Conservation (phyloP, 2,888 invertebrate species). For the Malthinus flaveolus region DNA sequence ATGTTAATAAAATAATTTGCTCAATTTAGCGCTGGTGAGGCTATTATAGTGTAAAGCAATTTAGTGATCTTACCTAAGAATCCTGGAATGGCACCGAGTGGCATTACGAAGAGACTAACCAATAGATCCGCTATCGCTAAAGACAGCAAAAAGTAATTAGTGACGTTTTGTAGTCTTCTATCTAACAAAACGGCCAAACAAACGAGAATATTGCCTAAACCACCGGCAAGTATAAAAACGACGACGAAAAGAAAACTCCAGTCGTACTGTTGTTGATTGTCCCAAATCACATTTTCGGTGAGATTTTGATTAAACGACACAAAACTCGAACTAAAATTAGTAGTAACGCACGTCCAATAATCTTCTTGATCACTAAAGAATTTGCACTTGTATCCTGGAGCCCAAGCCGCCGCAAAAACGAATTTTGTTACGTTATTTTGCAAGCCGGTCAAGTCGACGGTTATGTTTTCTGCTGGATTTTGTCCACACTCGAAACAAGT, state of each 20-base stretch:
- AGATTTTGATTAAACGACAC: conserved; percentile 8
- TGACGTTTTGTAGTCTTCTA: conserved; percentile 88
- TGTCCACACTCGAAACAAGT: conserved; percentile 28
- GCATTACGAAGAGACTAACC: conserved; percentile 95
- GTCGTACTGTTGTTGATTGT: conserved; percentile 58
- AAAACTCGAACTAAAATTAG: conserved; percentile 19
- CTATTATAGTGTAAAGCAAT: too few species aligned
- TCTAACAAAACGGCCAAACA: conserved; percentile 92
- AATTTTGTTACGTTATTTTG: conserved; percentile 22
- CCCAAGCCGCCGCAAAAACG: conserved; percentile 32
- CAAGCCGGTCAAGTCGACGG: conserved; percentile 18
- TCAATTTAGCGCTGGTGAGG: too few species aligned
- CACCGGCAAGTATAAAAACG: conserved; percentile 85
- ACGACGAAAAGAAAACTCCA: conserved; percentile 86
- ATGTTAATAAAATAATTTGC: too few species aligned
- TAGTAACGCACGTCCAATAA: conserved; percentile 41
- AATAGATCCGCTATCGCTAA: conserved; percentile 91
- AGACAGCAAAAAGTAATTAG: conserved; percentile 93
- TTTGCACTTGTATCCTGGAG: conserved; percentile 37
- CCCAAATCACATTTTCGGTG: conserved; percentile 28
- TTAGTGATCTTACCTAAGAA: conserved; percentile 77
- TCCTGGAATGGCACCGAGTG: conserved; percentile 90
- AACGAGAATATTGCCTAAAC: conserved; percentile 89
- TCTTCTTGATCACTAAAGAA: conserved; percentile 41
- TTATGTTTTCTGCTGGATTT: conserved; percentile 18